These are phyloP conservation scores for Ceuthmochares aereus DNA, from an alignment of 2,113 vertebrate species.

Conservation along the genomic window DNA sequence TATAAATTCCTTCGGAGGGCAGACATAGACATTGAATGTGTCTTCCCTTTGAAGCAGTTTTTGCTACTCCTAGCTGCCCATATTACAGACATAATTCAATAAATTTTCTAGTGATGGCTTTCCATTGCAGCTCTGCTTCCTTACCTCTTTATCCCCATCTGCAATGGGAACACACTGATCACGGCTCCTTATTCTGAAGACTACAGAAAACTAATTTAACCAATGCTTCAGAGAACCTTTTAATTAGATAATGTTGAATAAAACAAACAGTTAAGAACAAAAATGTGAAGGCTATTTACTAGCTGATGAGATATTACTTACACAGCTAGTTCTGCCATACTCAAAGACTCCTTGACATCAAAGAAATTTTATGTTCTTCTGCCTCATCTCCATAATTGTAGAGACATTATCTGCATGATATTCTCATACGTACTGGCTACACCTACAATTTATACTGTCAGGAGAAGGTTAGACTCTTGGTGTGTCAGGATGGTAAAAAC, in stretches of 20 bases:
- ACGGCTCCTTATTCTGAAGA: background rate
- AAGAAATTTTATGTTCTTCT: background rate
- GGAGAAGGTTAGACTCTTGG: background rate
- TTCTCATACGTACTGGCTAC: background rate
- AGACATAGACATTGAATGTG: background rate
- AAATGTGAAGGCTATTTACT: background rate
- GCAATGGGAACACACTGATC: background rate
- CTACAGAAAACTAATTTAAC: background rate
- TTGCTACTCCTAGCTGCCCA: background rate
- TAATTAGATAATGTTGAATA: background rate
- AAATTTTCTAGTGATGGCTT: background rate
- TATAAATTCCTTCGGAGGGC: background rate
- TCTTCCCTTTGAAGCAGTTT: background rate
- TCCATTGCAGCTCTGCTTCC: background rate
- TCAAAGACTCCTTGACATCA: background rate
- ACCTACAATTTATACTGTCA: background rate
- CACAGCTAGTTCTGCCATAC: background rate
- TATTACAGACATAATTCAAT: background rate
- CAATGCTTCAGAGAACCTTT: rapidly evolving
- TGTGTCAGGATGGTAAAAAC: background rate
- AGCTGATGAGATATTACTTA: background rate
- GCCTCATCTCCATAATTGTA: background rate
- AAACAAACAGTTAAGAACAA: background rate
- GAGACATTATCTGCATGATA: background rate
- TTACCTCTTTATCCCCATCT: background rate